phyloP scores from a whole-genome alignment of 2,797 vertebrate species.

The Moxostoma hubbsi region DNA sequence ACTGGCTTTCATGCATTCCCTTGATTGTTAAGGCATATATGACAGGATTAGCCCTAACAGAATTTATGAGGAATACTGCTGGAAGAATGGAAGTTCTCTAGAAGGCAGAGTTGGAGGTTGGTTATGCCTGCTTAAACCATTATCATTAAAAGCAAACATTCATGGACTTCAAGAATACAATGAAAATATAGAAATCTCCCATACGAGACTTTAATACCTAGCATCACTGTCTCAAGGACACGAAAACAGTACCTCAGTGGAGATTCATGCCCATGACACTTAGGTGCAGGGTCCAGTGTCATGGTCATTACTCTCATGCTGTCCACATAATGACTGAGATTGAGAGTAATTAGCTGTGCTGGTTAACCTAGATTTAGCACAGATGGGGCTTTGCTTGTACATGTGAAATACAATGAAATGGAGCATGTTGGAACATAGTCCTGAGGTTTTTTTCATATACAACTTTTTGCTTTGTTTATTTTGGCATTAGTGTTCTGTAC shows the following conservation, averaged over 20 bases:
- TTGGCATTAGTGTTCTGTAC: background rate
- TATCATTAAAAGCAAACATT: background rate
- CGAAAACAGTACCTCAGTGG: slow-evolving; percentile 30
- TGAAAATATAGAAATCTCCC: slow-evolving; percentile 6
- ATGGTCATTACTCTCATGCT: slow-evolving; percentile 46
- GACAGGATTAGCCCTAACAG: slow-evolving; percentile 67
- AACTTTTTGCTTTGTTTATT: slow-evolving; percentile 1
- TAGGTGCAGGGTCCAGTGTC: slow-evolving; percentile 40
- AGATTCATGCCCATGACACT: slow-evolving; percentile 49
- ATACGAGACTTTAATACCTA: slow-evolving; percentile 1
- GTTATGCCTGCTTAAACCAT: slow-evolving; percentile 23
- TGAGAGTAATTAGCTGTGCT: slow-evolving; percentile 51
- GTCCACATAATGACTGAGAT: slow-evolving; percentile 43
- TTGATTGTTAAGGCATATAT: slow-evolving; percentile 44
- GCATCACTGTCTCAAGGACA: slow-evolving; percentile 43
- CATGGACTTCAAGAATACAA: background rate
- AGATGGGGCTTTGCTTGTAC: slow-evolving; percentile 39
- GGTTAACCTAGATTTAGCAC: slow-evolving; percentile 21
- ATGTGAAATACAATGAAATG: slow-evolving; percentile 22
- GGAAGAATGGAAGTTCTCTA: slow-evolving; percentile 6
- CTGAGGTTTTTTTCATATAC: background rate
- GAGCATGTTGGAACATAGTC: slow-evolving; percentile 1
- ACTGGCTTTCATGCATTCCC: slow-evolving; percentile 68
- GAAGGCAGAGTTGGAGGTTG: slow-evolving; percentile 56
- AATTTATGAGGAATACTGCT: slow-evolving; percentile 16